Evolutionary conservation across 2,888 invertebrate genomes (phyloP).

Genomic region (Ectemnius continuus): DNA sequence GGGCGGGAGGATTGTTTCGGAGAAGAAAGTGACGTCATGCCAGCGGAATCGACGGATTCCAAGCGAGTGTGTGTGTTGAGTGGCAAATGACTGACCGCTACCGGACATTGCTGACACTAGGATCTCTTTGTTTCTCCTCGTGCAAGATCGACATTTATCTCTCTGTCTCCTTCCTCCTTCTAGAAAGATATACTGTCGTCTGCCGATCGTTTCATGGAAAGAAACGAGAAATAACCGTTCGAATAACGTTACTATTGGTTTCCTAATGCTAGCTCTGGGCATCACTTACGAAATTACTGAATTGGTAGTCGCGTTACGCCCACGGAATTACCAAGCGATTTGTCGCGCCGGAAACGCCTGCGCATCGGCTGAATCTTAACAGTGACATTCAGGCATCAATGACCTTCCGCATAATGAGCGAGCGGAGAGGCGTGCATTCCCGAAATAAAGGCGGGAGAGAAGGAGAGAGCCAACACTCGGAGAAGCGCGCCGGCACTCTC

Average conservation of each 20-base stretch:
- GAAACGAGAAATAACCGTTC: too few relatives aligned
- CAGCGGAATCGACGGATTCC: constrained; percentile 46
- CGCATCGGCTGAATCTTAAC: constrained; percentile 42
- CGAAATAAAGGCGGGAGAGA: background rate
- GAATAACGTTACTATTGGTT: too few relatives aligned
- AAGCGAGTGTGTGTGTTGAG: constrained; percentile 30
- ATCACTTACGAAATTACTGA: too few relatives aligned
- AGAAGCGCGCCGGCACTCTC: background rate
- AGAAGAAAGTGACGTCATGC: constrained; percentile 50
- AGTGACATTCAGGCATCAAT: constrained; percentile 26
- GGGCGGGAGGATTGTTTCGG: constrained; percentile 30
- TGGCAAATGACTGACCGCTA: constrained; percentile 26
- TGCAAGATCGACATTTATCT: background rate
- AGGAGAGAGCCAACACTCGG: background rate
- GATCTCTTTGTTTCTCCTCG: background rate
- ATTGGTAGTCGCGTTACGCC: constrained; percentile 9
- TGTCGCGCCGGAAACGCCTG: constrained; percentile 40
- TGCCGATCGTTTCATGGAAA: too few relatives aligned
- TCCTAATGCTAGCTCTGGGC: too few relatives aligned
- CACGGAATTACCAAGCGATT: constrained; percentile 15
- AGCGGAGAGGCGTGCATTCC: constrained; percentile 16
- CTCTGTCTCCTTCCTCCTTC: too few relatives aligned
- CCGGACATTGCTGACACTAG: background rate
- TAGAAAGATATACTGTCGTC: too few relatives aligned
- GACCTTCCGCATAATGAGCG: constrained; percentile 39